Percentiles rank a stretch among this genome's conserved stretches.
Conservation (phyloP, 2,888 invertebrate species). For the Phyto melanocephala region DNA sequence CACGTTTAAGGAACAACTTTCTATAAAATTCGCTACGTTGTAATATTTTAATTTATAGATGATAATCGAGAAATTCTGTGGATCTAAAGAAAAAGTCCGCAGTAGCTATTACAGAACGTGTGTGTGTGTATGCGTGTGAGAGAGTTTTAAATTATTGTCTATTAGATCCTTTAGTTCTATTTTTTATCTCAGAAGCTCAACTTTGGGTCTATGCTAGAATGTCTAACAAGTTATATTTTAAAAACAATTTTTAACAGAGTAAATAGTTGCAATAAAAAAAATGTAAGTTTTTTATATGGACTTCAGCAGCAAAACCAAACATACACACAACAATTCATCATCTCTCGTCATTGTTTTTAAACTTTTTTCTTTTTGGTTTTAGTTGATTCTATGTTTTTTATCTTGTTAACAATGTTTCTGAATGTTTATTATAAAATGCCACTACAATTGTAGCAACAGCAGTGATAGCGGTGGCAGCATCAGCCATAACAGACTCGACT, state of each 20-base stretch:
- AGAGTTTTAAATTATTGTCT: too few relatives aligned
- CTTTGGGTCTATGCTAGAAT: background rate
- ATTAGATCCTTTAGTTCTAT: constrained; percentile 7
- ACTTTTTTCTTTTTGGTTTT: constrained; percentile 25
- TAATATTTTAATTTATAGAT: too few relatives aligned
- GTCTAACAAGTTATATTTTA: too few relatives aligned
- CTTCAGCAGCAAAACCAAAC: constrained; percentile 1
- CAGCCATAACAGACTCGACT: background rate
- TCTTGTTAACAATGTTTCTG: constrained; percentile 59
- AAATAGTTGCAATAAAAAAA: background rate
- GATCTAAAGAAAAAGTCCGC: background rate
- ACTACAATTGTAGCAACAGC: constrained; percentile 34
- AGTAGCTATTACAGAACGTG: too few relatives aligned
- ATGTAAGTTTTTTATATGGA: constrained; percentile 32
- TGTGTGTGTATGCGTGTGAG: too few relatives aligned
- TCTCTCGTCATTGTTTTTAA: constrained; percentile 54
- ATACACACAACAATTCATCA: constrained; percentile 51
- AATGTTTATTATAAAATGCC: constrained; percentile 40
- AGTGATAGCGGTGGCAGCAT: background rate
- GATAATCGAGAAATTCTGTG: too few relatives aligned
- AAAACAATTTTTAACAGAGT: too few relatives aligned
- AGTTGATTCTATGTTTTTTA: background rate
- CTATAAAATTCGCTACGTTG: too few relatives aligned
- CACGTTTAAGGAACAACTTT: too few relatives aligned
- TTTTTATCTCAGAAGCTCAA: background rate